Evolutionary conservation across 2,797 vertebrate species (phyloP).

Genomic region (Tragopan temminckii): DNA sequence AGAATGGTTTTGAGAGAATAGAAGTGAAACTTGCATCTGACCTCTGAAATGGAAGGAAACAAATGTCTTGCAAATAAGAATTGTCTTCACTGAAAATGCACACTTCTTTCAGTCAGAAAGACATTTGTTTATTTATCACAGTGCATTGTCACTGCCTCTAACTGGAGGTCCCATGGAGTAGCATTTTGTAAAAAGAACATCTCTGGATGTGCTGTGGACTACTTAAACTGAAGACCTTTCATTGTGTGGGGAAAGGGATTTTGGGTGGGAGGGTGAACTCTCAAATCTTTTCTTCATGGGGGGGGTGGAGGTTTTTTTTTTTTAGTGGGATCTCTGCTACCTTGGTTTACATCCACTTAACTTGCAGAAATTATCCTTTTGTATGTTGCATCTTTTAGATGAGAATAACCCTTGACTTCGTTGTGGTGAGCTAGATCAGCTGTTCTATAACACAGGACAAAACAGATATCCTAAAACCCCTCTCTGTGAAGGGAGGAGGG

Average conservation of each 20-base stretch:
- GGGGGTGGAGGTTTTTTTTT: not conserved
- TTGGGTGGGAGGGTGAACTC: slow-evolving; percentile 46
- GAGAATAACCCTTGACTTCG: slow-evolving; percentile 68
- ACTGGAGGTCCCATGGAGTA: slow-evolving; percentile 82
- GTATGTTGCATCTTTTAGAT: slow-evolving; percentile 63
- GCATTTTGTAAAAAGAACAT: slow-evolving; percentile 78
- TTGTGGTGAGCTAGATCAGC: slow-evolving; percentile 60
- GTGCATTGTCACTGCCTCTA: slow-evolving; percentile 68
- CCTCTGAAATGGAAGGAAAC: slow-evolving; percentile 85
- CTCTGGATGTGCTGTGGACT: slow-evolving; percentile 90
- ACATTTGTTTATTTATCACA: slow-evolving; percentile 71
- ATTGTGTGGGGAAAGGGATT: slow-evolving; percentile 63
- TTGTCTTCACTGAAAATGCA: slow-evolving; percentile 76
- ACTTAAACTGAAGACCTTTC: slow-evolving; percentile 79
- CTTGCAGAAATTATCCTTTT: slow-evolving; percentile 81
- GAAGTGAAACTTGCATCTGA: slow-evolving; percentile 80
- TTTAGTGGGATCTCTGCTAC: slow-evolving; percentile 16
- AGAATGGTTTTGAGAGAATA: slow-evolving; percentile 84
- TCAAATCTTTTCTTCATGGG: not conserved
- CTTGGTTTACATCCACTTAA: slow-evolving; percentile 72
- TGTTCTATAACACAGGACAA: slow-evolving; percentile 38
- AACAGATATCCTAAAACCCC: slow-evolving; percentile 39
- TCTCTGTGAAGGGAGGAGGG: not conserved
- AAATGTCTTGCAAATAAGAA: slow-evolving; percentile 79
- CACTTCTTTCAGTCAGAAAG: slow-evolving; percentile 68